A percentile compares a stretch with the other conserved stretches of the same genome.
These are phyloP conservation scores for Sceloporus tristichus DNA, from an alignment of 2,113 vertebrate genomes.

Conservation along the genomic window DNA sequence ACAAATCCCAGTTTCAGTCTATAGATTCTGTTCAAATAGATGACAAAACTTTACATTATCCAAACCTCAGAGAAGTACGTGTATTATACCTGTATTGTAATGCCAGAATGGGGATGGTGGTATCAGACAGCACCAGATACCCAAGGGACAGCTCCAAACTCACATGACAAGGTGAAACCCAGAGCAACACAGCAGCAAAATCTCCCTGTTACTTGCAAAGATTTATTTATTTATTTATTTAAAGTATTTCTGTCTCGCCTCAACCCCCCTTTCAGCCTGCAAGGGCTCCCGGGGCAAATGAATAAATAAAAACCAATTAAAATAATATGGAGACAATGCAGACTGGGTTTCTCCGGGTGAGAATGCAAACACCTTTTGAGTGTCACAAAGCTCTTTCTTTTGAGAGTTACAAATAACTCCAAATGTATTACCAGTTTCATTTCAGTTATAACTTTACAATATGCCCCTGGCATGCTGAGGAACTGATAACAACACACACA, in stretches of 20 bases:
- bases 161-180: neutral
- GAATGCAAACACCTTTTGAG: neutral
- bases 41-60: neutral
- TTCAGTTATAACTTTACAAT: neutral
- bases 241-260: no score
- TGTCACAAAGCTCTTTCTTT: neutral
- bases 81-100: neutral
- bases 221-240: no score
- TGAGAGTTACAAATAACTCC: neutral
- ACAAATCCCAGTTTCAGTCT: no score
- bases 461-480: neutral
- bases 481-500: neutral
- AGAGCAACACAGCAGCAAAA: neutral
- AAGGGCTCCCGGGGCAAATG: no score
- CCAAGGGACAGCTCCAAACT: neutral
- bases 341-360: neutral
- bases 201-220: neutral
- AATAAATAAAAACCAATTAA: no score
- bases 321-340: neutral
- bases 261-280: no score
- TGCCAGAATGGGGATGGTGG: fast-evolving
- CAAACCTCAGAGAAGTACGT: neutral
- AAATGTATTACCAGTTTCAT: neutral
- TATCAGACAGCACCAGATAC: neutral
- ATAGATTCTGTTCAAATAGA: neutral